Percentiles rank a stretch among this genome's conserved stretches.
Conservation (phyloP, 2,113 vertebrate species). For the Microcebus tavaratra region DNA sequence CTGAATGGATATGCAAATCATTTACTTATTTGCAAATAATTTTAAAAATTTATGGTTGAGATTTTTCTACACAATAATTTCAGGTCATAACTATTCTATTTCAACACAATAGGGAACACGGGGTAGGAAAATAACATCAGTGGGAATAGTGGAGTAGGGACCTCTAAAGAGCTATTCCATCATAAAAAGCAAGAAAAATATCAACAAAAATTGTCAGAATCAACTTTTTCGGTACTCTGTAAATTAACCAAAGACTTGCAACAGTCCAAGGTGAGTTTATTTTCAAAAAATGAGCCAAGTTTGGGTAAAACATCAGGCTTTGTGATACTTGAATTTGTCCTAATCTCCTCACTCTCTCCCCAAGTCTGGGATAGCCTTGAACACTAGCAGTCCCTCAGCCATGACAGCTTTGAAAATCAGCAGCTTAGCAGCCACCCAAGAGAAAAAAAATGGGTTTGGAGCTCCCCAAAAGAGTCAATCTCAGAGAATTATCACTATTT, state of each 20-base stretch:
- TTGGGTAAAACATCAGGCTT: background rate
- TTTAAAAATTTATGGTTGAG: background rate
- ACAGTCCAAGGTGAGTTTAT: background rate
- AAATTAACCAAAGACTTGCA: background rate
- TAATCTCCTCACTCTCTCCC: background rate
- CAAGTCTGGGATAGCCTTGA: background rate
- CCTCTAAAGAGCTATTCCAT: background rate
- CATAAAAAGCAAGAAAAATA: background rate
- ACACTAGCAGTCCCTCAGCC: background rate
- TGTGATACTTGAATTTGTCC: background rate
- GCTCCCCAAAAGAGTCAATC: background rate
- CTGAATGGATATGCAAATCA: background rate
- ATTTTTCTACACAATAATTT: background rate
- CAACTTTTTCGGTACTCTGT: background rate
- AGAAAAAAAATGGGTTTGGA: background rate
- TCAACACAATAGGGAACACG: background rate
- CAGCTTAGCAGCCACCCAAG: background rate
- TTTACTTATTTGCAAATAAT: conserved; percentile 18
- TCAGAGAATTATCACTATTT: background rate
- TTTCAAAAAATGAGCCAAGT: background rate
- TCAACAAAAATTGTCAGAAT: background rate
- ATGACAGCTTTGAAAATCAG: background rate
- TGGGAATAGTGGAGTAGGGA: background rate
- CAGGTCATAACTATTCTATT: background rate
- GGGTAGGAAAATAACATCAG: background rate